Evolutionary conservation across 2,888 invertebrate genomes (phyloP).

Genomic region (Imbricaverruca yamaguchii): DNA sequence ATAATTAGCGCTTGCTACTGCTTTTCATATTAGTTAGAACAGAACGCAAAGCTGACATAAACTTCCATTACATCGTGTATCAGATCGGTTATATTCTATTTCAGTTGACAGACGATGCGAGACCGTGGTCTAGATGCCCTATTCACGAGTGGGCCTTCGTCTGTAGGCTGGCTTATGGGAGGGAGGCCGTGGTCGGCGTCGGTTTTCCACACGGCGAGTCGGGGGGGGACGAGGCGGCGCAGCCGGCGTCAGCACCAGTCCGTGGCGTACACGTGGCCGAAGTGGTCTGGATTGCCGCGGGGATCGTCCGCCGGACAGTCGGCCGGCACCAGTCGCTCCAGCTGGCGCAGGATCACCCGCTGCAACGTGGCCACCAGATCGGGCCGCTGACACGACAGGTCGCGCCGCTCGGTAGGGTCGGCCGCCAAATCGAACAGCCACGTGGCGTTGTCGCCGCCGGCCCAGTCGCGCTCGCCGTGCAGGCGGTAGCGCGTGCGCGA

Average conservation of each 20-base stretch:
- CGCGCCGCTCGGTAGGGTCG: conserved; percentile 27
- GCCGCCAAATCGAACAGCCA: conserved; percentile 19
- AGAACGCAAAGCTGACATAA: no score
- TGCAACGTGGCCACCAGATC: conserved; percentile 23
- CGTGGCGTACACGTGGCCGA: conserved; percentile 28
- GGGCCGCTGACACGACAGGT: conserved; percentile 24
- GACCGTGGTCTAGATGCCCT: no score
- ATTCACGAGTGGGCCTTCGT: no score
- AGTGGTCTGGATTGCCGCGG: conserved; percentile 25
- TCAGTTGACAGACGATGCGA: no score
- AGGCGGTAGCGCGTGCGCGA: not conserved
- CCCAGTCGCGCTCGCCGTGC: not conserved
- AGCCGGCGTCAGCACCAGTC: conserved; percentile 27
- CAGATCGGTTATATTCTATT: no score
- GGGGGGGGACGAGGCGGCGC: no score
- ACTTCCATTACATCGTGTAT: no score
- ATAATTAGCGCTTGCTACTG: no score
- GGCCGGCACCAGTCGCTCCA: conserved; percentile 25
- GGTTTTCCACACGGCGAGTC: no score
- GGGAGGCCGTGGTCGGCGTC: no score
- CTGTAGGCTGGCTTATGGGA: no score
- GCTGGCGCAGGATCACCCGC: conserved; percentile 20
- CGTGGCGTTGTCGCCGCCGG: not conserved
- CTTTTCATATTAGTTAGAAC: no score
- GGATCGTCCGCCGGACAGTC: conserved; percentile 22